Percentiles rank a stretch among this genome's conserved stretches.
Conservation (phyloP, 2,113 vertebrate genomes). For the Pundamilia nyererei region DNA sequence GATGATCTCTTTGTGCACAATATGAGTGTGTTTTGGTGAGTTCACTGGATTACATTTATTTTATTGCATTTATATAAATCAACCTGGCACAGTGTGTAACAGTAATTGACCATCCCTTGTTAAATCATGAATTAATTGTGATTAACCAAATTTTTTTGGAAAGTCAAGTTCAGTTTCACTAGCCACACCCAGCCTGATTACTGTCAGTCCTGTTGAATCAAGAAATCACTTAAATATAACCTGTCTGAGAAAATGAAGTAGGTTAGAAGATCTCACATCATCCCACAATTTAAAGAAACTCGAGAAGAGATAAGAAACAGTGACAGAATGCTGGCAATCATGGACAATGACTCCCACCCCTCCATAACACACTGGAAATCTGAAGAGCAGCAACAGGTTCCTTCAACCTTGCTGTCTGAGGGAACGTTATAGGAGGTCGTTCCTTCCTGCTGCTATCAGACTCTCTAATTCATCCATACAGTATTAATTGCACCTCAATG, state of each 20-base stretch:
- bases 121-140: neutral
- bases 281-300: neutral
- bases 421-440: rapidly evolving
- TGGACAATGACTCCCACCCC: neutral
- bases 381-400: neutral
- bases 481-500: neutral
- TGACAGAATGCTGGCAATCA: neutral
- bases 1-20: neutral
- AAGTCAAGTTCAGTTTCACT: neutral
- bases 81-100: neutral
- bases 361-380: neutral
- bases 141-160: neutral
- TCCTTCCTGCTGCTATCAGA: neutral
- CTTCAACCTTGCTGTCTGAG: neutral
- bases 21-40: neutral
- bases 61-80: neutral
- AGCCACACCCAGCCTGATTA: neutral
- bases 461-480: neutral
- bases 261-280: neutral
- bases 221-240: neutral
- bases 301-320: rapidly evolving
- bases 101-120: neutral
- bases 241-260: neutral
- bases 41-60: neutral
- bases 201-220: neutral